A percentile compares a stretch with the other conserved stretches of the same genome.
These are phyloP conservation scores for Capreolus pygargus DNA, from an alignment of 2,113 vertebrate species.

Conservation along the genomic window DNA sequence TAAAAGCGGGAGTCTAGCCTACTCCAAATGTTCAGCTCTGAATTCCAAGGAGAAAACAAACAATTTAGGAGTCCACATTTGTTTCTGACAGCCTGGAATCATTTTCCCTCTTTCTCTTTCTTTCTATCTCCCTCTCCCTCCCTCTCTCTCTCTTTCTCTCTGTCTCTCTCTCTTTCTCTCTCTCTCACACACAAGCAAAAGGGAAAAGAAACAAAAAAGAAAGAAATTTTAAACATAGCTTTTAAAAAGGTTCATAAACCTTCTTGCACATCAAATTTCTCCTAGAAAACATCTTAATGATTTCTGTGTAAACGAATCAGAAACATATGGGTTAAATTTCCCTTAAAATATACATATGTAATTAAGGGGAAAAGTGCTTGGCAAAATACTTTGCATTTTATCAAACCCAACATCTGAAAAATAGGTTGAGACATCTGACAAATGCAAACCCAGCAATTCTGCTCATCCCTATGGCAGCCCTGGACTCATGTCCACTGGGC, in stretches of 20 bases:
- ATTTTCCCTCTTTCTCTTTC: neutral
- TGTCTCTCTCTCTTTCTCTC: neutral
- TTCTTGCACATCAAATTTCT: conserved; percentile 64
- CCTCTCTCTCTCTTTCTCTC: too few species aligned
- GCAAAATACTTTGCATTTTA: conserved; percentile 65
- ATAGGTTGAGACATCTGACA: conserved; percentile 61
- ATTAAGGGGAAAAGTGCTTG: conserved; percentile 69
- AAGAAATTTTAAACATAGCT: conserved; percentile 33
- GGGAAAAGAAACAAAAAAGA: neutral
- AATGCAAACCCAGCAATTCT: neutral
- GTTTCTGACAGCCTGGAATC: neutral
- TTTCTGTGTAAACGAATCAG: conserved; percentile 68
- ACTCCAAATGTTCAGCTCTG: neutral
- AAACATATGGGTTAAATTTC: conserved; percentile 75
- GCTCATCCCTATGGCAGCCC: neutral
- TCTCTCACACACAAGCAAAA: neutral
- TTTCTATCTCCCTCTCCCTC: neutral
- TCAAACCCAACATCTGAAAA: conserved; percentile 64
- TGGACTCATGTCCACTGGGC: neutral
- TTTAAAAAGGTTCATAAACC: conserved; percentile 47
- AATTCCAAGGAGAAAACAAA: neutral
- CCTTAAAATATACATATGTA: conserved; percentile 71
- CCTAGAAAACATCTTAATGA: conserved; percentile 67
- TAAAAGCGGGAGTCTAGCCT: neutral
- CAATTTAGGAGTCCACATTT: neutral